Evolutionary conservation across 2,888 invertebrate genomes (phyloP), one percentile per base, ranked within the genome.

Genomic region (Sarcophaga rosellei): DNA sequence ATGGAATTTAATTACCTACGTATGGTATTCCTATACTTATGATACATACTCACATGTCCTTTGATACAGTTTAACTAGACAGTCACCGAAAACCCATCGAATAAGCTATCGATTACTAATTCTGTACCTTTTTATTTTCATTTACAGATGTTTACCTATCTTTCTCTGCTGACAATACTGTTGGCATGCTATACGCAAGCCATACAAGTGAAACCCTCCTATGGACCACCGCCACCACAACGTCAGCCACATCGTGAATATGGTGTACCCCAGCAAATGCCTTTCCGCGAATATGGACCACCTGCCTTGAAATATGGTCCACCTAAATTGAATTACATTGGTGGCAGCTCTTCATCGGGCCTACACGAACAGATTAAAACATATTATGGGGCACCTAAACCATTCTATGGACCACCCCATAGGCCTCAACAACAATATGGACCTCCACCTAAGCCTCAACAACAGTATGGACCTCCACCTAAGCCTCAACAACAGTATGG

Each of bases 181-280:
- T 84, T 87, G 35, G 63, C 88, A 44, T 89, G 88, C 65, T 72
- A 88, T 65, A 85, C 88, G 4, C 88, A 89, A 62, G 92, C 91
- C 21, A 92, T 92, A 62, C 89, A 92, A 15, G 89, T 88, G 61
- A 91, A 91, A 73, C 94, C 94, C 20, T 90, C 92, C 72, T 89
- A 90, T 63, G 91, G 91, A 11, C 93, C 95, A 0, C 94, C 94
- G 53, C 91, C 92, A 89, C 90, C 92, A 88, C 81, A 87, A 88
- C 94, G 94, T 0, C 93, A 94, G 0, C 95, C 95, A 0, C 93
- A 94, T 1, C 94, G 94, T n/a, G 91, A 92, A 68, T 93, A 93
- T 82, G 92, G 93, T 3, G 90, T 92, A 23, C 92, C 92, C 3
- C 92, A 92, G 80, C 90, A 92, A 82, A 91, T 91, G 53, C 92